Base-by-base conservation (phyloP, 2,888 invertebrate species). In the Sarcophaga subvicina region DNA sequence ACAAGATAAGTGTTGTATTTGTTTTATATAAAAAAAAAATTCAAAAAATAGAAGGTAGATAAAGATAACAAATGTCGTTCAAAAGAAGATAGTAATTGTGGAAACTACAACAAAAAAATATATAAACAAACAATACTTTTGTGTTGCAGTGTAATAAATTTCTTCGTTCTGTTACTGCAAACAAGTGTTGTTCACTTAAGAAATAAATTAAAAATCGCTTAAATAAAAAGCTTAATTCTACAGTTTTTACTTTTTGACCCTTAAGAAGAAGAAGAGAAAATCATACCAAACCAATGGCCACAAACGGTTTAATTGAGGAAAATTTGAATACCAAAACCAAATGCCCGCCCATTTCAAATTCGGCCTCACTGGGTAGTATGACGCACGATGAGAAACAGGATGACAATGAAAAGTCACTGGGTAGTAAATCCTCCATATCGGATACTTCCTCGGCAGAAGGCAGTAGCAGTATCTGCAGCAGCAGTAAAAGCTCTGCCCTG, bases 281-380 rank as follows among this genome's bases (percentile, higher is more conserved):
- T 0, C 37, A 37, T 37, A 8, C 47, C 6, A 75, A 71, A 71
- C 85, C 88, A 90, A 93, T 93, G 92, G 93, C 92, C 90, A 92
- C 92, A 88, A 91, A 92, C 84, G 90, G 91, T 79, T 89, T 89
- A 69, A 91, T 90, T 60, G 91, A 91, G 88, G 90, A 91, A 87
- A 87, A 87, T 83, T 69, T 80, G 66, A 80, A 25, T 11, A 72
- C 86, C 25, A 76, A 78, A 72, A 54, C 54, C 12, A 88, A 88
- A 85, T 83, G 77, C 83, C 64, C 37, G 37, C 37, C 60, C 69
- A 80, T 82, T n/a, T 87, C 82, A 17, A 84, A 70, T 60, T 83
- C 83, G 47, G 79, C 82, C 47, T 84, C 88, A 27, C 12, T 70
- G 11, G 25, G 85, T 37, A 82, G 87, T n/a, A 89, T 88, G 86